These are phyloP conservation scores for Elgaria multicarinata DNA, from an alignment of 2,113 vertebrate genomes.

Conservation along the genomic window DNA sequence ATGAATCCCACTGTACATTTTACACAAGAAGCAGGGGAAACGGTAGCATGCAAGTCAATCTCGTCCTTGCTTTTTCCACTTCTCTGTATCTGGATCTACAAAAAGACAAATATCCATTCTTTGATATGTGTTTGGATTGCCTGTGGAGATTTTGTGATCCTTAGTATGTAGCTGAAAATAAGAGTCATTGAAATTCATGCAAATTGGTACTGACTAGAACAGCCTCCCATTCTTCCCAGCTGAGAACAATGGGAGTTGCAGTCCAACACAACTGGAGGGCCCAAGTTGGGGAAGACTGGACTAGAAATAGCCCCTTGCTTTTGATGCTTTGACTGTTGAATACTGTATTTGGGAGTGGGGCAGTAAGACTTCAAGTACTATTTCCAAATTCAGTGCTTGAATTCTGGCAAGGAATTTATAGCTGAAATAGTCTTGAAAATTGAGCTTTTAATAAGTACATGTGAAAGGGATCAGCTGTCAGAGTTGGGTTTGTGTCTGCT, in stretches of 20 bases:
- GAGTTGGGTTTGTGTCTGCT: conserved; percentile 2
- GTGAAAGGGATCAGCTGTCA: conserved; percentile 26
- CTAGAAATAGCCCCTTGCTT: background rate
- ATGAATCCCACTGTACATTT: background rate
- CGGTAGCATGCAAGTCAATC: background rate
- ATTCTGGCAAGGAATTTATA: background rate
- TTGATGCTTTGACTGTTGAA: background rate
- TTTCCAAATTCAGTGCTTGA: conserved; percentile 2
- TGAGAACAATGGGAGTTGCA: too few species aligned
- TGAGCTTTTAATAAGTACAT: conserved; percentile 25
- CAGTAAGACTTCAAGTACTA: background rate
- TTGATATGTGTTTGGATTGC: background rate
- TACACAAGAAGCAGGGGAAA: background rate
- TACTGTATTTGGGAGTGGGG: background rate
- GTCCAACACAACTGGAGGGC: too few species aligned
- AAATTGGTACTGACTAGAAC: background rate
- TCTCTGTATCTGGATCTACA: background rate
- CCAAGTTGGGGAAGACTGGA: too few species aligned
- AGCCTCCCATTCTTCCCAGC: too few species aligned
- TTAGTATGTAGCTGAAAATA: background rate
- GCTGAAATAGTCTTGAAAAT: background rate
- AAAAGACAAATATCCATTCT: background rate
- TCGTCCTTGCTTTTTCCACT: background rate
- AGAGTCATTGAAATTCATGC: background rate
- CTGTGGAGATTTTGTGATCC: background rate